Evolutionary conservation across 1,140 invertebrate species (phyloP).

Genomic region (Octopus bimaculoides): DNA sequence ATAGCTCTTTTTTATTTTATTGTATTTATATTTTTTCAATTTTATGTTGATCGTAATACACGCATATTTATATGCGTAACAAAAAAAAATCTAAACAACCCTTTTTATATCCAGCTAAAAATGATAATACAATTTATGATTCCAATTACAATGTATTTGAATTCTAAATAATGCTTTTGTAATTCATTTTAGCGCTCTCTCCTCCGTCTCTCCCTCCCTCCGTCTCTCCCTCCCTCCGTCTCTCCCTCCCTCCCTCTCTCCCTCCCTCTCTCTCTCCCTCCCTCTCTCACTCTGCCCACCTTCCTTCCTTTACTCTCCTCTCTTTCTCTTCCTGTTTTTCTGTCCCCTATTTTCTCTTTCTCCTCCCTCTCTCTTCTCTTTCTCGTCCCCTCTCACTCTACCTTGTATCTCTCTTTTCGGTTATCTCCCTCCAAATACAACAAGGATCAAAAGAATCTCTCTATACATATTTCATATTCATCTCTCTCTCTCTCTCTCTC

Average conservation of each 20-base stretch:
- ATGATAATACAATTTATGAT: too few relatives aligned
- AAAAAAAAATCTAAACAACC: too few relatives aligned
- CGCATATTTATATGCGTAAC: too few relatives aligned
- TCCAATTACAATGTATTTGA: too few relatives aligned
- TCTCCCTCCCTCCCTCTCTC: neutral
- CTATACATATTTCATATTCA: too few relatives aligned
- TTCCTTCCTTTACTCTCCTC: slow-evolving; percentile 3
- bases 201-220: neutral
- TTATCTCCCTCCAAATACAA: neutral
- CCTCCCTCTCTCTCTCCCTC: neutral
- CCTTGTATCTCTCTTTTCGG: neutral
- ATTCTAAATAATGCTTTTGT: too few relatives aligned
- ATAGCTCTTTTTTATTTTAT: too few relatives aligned
- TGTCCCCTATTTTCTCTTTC: slow-evolving; percentile 8
- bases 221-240: neutral
- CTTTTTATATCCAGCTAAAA: too few relatives aligned
- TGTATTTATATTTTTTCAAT: too few relatives aligned
- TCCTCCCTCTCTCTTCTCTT: neutral
- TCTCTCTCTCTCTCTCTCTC: too few relatives aligned
- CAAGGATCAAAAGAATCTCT: neutral
- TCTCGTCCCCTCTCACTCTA: neutral
- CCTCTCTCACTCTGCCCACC: neutral
- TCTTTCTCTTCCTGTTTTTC: slow-evolving; percentile 33
- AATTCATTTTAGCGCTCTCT: slow-evolving; percentile 2
- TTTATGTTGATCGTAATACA: too few relatives aligned